Percentiles rank a stretch among this genome's conserved stretches.
Conservation (phyloP, 2,113 vertebrate species). For the Menura novaehollandiae region DNA sequence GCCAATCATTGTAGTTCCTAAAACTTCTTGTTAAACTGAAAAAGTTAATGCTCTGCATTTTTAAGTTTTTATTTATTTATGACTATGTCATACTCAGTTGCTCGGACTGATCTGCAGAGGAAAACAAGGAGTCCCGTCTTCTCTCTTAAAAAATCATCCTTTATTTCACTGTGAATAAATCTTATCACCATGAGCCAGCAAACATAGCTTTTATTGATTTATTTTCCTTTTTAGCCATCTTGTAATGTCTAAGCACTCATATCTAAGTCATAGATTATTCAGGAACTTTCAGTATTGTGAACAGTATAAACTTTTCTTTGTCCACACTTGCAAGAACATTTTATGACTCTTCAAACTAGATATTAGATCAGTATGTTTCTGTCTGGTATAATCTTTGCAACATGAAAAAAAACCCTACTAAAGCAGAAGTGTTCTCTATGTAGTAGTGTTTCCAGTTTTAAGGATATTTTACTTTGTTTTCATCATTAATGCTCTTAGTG, state of each 20-base stretch:
- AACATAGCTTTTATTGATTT: conserved; percentile 24
- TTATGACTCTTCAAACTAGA: neutral
- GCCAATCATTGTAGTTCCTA: neutral
- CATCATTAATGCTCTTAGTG: neutral
- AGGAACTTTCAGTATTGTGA: neutral
- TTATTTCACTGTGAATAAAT: conserved; percentile 6
- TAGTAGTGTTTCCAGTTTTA: neutral
- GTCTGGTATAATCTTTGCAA: neutral
- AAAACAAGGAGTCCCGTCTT: neutral
- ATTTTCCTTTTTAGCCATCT: conserved; percentile 5
- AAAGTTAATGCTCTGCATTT: neutral
- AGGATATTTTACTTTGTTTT: neutral
- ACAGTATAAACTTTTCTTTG: neutral
- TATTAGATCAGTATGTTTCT: neutral
- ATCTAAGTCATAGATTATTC: neutral
- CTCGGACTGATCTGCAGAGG: neutral
- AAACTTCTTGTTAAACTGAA: neutral
- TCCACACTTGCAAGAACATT: neutral
- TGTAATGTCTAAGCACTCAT: neutral
- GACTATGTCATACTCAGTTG: neutral
- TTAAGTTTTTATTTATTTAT: neutral
- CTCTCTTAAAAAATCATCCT: neutral
- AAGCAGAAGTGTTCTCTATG: neutral
- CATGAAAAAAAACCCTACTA: neutral
- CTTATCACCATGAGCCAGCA: neutral